These are phyloP conservation scores for Balanococcus diminutus DNA, from an alignment of 2,888 invertebrate genomes.

Conservation along the genomic window DNA sequence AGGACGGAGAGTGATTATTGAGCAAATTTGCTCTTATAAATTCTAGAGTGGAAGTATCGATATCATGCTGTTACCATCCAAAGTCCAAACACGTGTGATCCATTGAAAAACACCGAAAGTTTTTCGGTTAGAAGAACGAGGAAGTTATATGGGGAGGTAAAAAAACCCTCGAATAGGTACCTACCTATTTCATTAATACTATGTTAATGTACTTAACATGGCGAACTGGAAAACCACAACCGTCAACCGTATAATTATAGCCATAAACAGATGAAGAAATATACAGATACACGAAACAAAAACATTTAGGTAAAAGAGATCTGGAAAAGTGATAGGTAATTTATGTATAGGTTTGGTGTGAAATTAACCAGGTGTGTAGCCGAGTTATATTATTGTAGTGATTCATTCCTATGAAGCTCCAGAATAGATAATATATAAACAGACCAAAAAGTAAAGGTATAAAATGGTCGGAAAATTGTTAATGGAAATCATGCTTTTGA, in stretches of 20 bases:
- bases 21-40: neutral
- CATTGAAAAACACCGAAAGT: neutral
- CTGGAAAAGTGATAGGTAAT: neutral
- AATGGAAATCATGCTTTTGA: constrained; percentile 48
- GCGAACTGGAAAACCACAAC: constrained; percentile 23
- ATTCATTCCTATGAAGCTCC: constrained; percentile 21
- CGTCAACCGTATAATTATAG: constrained; percentile 1
- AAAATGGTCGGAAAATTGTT: constrained; percentile 1
- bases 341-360: constrained; percentile 4
- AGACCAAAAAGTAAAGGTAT: neutral
- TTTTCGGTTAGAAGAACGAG: neutral
- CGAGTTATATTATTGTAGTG: constrained; percentile 33
- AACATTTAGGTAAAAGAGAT: neutral
- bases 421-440: neutral
- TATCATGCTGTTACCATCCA: neutral
- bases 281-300: neutral
- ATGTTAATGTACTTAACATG: neutral
- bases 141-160: neutral
- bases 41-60: neutral
- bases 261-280: neutral
- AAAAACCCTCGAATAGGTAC: neutral
- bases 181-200: neutral
- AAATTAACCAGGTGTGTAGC: constrained; percentile 4
- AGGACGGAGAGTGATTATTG: too few species aligned
- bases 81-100: neutral